phyloP scores from a whole-genome alignment of 2,113 vertebrate species.

The Furnarius figulus region DNA sequence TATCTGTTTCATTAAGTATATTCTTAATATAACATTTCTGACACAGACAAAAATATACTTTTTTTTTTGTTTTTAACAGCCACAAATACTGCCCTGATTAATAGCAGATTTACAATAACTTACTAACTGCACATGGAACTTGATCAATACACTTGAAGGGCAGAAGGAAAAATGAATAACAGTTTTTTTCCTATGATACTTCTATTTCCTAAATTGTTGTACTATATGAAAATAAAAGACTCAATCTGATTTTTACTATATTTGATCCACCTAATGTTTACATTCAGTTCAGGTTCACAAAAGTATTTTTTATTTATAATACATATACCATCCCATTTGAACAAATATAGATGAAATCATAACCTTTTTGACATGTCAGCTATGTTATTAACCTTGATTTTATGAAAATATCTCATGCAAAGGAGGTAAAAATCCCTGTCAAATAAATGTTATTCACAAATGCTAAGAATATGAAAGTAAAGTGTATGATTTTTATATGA shows the following conservation, averaged over 20 bases:
- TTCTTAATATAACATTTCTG: conserved; percentile 76
- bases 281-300: conserved; percentile 69
- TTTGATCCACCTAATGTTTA: conserved; percentile 67
- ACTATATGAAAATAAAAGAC: conserved; percentile 72
- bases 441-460: conserved; percentile 30
- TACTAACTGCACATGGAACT: conserved; percentile 61
- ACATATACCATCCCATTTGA: conserved; percentile 8
- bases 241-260: conserved; percentile 41
- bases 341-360: conserved; percentile 21
- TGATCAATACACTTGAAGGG: conserved; percentile 39
- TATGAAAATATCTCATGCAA: conserved; percentile 27
- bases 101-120: conserved; percentile 69
- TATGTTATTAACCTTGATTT: conserved; percentile 5
- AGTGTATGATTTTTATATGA: background rate
- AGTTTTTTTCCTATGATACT: conserved; percentile 11
- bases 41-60: conserved; percentile 89
- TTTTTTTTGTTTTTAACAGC: conserved; percentile 76
- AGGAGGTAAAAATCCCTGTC: background rate
- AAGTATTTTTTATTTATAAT: conserved; percentile 55
- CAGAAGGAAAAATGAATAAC: conserved; percentile 42
- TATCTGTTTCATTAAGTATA: conserved; percentile 65
- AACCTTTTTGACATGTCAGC: conserved; percentile 13
- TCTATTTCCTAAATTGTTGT: conserved; percentile 37
- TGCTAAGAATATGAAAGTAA: conserved; percentile 42
- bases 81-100: conserved; percentile 74